These are phyloP conservation scores for Iselma pallidipennis DNA, from an alignment of 2,888 invertebrate species.

Conservation along the genomic window DNA sequence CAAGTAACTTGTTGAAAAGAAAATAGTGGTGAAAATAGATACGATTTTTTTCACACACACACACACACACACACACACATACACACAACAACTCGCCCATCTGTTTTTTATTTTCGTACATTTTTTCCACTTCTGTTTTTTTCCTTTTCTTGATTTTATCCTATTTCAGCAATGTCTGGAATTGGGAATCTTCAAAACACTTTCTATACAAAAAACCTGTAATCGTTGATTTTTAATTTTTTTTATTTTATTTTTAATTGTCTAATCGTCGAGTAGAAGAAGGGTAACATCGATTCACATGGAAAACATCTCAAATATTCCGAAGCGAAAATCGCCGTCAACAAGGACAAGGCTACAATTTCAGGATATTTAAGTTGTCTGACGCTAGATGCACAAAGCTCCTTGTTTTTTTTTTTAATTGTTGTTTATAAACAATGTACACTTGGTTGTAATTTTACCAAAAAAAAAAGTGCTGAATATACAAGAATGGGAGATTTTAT, in stretches of 20 bases:
- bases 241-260: slow-evolving; percentile 22
- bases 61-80: no score
- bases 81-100: slow-evolving; percentile 30
- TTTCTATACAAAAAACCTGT: slow-evolving; percentile 15
- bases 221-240: slow-evolving; percentile 13
- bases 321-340: slow-evolving; percentile 18
- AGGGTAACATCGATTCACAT: slow-evolving; percentile 16
- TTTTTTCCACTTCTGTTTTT: slow-evolving; percentile 39
- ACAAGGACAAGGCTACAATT: slow-evolving; percentile 25
- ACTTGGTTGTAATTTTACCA: neutral
- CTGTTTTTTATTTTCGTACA: slow-evolving; percentile 29
- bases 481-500: no score
- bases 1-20: slow-evolving; percentile 18
- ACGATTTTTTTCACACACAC: no score
- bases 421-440: slow-evolving; percentile 17
- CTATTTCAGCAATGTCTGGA: slow-evolving; percentile 23
- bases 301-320: slow-evolving; percentile 22
- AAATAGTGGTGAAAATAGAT: slow-evolving; percentile 19
- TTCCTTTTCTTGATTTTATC: neutral
- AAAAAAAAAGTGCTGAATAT: no score
- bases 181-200: slow-evolving; percentile 32
- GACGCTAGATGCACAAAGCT: neutral
- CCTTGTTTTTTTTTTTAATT: slow-evolving; percentile 21
- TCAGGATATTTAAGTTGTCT: neutral
- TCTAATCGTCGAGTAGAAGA: slow-evolving; percentile 20